These are phyloP conservation scores for Lottia gigantea DNA, from an alignment of 2,888 invertebrate genomes.

Conservation along the genomic window DNA sequence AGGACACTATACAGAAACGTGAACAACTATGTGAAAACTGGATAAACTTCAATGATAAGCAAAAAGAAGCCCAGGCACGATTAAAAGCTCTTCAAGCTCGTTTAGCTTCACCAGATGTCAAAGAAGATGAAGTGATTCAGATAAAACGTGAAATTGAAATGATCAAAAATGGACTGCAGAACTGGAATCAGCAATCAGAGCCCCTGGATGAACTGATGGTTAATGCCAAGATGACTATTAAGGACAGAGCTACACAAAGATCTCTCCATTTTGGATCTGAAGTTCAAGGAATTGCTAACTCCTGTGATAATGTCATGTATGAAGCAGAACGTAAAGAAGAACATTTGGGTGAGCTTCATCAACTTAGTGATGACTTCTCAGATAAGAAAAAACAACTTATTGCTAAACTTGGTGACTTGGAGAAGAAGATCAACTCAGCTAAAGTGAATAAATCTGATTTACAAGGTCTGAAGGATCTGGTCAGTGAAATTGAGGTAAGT, in stretches of 20 bases:
- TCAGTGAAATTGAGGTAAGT: conserved; percentile 56
- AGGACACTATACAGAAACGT: conserved; percentile 57
- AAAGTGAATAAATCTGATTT: conserved; percentile 45
- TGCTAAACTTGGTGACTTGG: conserved; percentile 48
- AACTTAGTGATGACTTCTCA: conserved; percentile 83
- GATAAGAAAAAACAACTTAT: conserved; percentile 76
- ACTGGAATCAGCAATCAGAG: conserved; percentile 52
- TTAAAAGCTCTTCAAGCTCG: conserved; percentile 84
- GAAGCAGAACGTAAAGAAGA: conserved; percentile 61
- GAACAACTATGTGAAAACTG: conserved; percentile 69
- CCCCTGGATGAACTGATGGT: conserved; percentile 60
- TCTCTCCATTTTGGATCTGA: conserved; percentile 60
- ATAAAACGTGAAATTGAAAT: conserved; percentile 79
- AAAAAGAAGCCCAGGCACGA: conserved; percentile 82
- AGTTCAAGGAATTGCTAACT: conserved; percentile 49
- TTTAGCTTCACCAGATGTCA: conserved; percentile 80
- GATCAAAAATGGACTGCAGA: conserved; percentile 69
- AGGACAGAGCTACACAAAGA: conserved; percentile 59
- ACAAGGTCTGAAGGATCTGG: conserved; percentile 54
- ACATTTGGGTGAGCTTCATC: conserved; percentile 63
- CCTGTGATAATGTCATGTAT: conserved; percentile 49
- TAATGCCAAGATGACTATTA: conserved; percentile 56
- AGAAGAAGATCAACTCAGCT: conserved; percentile 41
- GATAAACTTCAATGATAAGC: conserved; percentile 85
- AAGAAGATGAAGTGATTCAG: conserved; percentile 75